phyloP scores from a whole-genome alignment of 2,113 vertebrate genomes.

The Holacanthus passer region DNA sequence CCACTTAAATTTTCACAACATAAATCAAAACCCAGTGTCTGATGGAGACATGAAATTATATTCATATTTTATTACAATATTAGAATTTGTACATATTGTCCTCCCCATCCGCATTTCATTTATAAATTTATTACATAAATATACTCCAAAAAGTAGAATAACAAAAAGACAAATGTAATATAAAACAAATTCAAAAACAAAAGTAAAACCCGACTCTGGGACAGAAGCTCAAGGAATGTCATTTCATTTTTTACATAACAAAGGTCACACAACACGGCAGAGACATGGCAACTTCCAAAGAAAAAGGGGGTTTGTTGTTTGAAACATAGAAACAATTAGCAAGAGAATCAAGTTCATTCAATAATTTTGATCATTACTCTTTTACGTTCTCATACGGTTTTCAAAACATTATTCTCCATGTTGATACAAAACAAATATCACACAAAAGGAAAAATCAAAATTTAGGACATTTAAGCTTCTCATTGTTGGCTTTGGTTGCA shows the following conservation, averaged over 20 bases:
- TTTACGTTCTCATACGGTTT: conserved; percentile 4
- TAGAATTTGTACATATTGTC: conserved; percentile 68
- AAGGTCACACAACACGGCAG: conserved; percentile 47
- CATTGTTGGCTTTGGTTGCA: conserved; percentile 40
- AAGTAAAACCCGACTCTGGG: conserved; percentile 52
- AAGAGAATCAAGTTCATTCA: conserved; percentile 17
- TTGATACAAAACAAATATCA: conserved; percentile 14
- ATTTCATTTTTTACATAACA: conserved; percentile 24
- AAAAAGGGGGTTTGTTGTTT: neutral
- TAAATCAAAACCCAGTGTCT: conserved; percentile 4
- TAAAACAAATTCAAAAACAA: conserved; percentile 54
- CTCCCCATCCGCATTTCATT: conserved; percentile 49
- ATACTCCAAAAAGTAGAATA: conserved; percentile 66
- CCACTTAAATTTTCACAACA: neutral
- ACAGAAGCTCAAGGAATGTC: conserved; percentile 66
- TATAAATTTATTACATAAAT: conserved; percentile 77
- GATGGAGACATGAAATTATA: conserved; percentile 45
- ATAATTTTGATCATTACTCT: conserved; percentile 27
- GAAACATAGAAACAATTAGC: neutral
- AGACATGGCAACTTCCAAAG: conserved; percentile 3
- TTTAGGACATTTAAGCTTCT: conserved; percentile 15
- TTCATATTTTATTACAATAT: conserved; percentile 76
- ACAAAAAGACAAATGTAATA: conserved; percentile 63
- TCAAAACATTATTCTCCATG: neutral
- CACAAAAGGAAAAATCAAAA: conserved; percentile 26